Percentiles rank a stretch among this genome's conserved stretches.
Conservation (phyloP, 2,888 invertebrate species). For the Lasioglossum villosulum region DNA sequence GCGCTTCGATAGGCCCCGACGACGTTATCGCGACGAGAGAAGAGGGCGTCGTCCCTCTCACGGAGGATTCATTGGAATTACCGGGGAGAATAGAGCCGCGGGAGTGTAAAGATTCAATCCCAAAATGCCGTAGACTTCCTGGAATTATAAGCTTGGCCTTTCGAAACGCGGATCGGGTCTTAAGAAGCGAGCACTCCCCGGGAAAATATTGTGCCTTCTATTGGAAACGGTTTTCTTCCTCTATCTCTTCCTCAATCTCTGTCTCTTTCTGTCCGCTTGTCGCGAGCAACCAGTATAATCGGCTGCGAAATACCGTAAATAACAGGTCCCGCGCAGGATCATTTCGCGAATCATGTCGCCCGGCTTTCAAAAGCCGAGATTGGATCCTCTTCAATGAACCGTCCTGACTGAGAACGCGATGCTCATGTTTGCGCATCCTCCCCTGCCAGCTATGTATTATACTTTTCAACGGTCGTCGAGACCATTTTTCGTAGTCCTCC, state of each 20-base stretch:
- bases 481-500: neutral
- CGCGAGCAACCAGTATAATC: neutral
- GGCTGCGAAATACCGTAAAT: neutral
- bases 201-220: neutral
- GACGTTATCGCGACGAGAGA: conserved; percentile 41
- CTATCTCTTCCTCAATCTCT: neutral
- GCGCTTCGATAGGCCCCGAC: conserved; percentile 43
- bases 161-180: conserved; percentile 1
- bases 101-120: conserved; percentile 40
- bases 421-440: neutral
- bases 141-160: conserved; percentile 12
- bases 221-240: neutral
- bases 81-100: conserved; percentile 38
- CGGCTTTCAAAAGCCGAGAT: neutral
- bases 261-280: neutral
- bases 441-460: neutral
- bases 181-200: conserved; percentile 10
- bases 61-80: conserved; percentile 59
- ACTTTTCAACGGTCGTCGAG: neutral
- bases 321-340: neutral
- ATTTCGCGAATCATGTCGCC: neutral
- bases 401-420: neutral
- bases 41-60: neutral
- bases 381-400: neutral
- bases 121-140: conserved; percentile 27